Evolutionary conservation across 2,888 invertebrate genomes (phyloP), one percentile per base, ranked within the genome.

Genomic region (Brachypalpus laphriformis): DNA sequence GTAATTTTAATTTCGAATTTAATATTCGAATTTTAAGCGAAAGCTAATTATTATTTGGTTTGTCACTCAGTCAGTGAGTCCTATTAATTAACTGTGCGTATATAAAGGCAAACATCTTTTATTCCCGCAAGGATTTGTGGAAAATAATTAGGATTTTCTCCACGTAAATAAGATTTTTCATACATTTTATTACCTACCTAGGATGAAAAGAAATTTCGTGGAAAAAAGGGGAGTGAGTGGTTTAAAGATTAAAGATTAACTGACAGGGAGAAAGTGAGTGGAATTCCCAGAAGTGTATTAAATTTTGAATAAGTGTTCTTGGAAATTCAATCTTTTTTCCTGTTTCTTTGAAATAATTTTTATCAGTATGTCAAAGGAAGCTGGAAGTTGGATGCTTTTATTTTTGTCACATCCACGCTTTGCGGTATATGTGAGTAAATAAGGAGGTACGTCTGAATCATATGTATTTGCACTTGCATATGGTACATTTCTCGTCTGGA

Each of bases 1-100:
- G 51, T 56, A 47, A 68, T 83, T 78, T 77, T 72, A 78, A 82
- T 72, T 82, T 66, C n/a, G 45, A 51, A 45, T 78, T 72, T 82
- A 71, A 71, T 77, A 77, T 66, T 61, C 22, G 31, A 42, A 49
- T 25, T 51, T 31, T 40, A 70, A 61, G 59, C 18, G 59, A 61
- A 70, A 68, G 66, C 8, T 82, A 66, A 71, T 71, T 66, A 72
- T 72, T 54, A 68, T 81, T 82, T 78, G 78, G 61, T 40, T 78
- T 72, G 72, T 72, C 78, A 83, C 76, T 76, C 66, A 49, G 25
- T 14, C 42, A 20, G 14, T 37, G 57, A 57, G 71, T 76, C 45
- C 45, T 71, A 42, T 37, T 82, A 82, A 82, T 82, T 77, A 77
- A 71, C 71, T 71, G 51, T 57, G 51, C 7, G 65, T 18, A 16